Base-by-base conservation (phyloP, 1,140 invertebrate genomes). In the Cotesia vestalis region DNA sequence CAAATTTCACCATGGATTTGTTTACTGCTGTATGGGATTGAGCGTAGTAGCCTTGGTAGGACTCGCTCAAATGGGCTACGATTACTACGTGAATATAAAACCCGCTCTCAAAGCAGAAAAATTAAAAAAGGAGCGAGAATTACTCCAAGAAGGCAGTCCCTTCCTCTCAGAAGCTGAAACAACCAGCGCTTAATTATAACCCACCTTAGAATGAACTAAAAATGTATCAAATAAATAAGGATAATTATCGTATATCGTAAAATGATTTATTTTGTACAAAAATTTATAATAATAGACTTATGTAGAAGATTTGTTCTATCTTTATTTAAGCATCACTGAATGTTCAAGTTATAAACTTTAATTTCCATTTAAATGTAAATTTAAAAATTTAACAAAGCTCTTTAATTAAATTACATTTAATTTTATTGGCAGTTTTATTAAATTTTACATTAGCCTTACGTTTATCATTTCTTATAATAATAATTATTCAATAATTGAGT, bases 111-210 rank as follows among this genome's bases (percentile, higher is more conserved):
- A 52, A 59, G 69, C 60, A 17, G 8, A 73, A 1, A 17, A 72
- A 36, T 4, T 76, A 53, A 38, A 75, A 55, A 4, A 35, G 0
- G 9, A 80, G 35, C 61, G 78, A 62, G 77, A 81, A 53, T 66
- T 85, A 1, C 60, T 86, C 27, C 36, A 60, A 20, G 84, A 84
- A 77, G 84, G 83, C 40, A 75, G 27, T 66, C 74, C 59, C 38
- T n/a, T 70, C 35, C 20, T n/a, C 12, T 27, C 57, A 3, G 46
- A 27, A 3, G 38, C 40, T 4, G 12, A 17, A 61, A 0, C 4
- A 27, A 34, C 2, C 8, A 27, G 8, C 8, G 35, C 20, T 27
- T 61, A 61, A 8, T 46, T 5, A 46, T 46, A 46, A 9, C 2
- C 11, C 2, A 9, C 6, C 6, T 9, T 46, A 46, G 11, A 4